Evolutionary conservation across 2,888 invertebrate genomes (phyloP).

Genomic region (Steinernema carpocapsae): DNA sequence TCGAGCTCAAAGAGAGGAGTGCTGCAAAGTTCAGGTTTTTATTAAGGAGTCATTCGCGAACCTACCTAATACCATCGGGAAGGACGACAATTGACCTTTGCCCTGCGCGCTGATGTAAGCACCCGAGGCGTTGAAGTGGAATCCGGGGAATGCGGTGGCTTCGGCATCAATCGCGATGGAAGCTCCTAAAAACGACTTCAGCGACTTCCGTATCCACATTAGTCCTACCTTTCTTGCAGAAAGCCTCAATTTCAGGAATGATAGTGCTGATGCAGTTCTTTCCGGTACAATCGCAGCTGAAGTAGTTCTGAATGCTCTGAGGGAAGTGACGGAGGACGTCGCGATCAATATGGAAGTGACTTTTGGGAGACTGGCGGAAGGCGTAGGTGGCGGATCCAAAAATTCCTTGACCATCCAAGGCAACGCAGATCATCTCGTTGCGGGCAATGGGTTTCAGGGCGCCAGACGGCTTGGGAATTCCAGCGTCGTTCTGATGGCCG

Average conservation of each 20-base stretch:
- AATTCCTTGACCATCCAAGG: constrained; percentile 11
- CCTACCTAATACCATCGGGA: constrained; percentile 9
- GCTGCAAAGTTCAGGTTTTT: not conserved
- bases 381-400: constrained; percentile 28
- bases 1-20: constrained; percentile 25
- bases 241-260: constrained; percentile 16
- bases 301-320: not conserved
- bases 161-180: constrained; percentile 18
- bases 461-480: constrained; percentile 15
- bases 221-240: not conserved
- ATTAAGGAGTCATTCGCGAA: not conserved
- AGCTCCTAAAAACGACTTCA: not conserved
- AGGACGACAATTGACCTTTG: constrained; percentile 18
- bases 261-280: constrained; percentile 9
- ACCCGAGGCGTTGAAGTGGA: constrained; percentile 23
- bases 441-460: constrained; percentile 20
- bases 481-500: constrained; percentile 2
- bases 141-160: constrained; percentile 30
- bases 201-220: too few relatives aligned
- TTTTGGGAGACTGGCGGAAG: constrained; percentile 29
- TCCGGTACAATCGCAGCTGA: constrained; percentile 19
- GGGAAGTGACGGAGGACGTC: constrained; percentile 21
- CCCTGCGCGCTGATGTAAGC: constrained; percentile 22
- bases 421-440: constrained; percentile 20
- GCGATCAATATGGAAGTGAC: constrained; percentile 15